Evolutionary conservation across 2,113 vertebrate species (phyloP), one percentile per base, ranked within the genome.

Genomic region (Bufo bufo): DNA sequence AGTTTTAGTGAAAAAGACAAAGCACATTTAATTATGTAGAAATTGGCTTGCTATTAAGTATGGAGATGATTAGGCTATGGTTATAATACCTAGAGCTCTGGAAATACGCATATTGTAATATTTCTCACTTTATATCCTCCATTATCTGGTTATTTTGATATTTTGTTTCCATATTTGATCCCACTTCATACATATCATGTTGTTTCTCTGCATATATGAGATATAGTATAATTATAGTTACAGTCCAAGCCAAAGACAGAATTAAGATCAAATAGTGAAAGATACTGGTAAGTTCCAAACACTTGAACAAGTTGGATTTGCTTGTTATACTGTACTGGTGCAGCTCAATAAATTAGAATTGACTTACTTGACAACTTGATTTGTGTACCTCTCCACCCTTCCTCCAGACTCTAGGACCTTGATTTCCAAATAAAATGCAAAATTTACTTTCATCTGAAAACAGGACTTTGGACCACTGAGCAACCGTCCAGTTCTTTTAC

Each of bases 111-210:
- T 47, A 7, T 50, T 66, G 58, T 78, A 86, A 63, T 20, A 50
- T 61, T 65, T 78, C 59, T 63, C 58, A 78, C 85, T 65, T 63
- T 66, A 78, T 86, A 61, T 77, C 20, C n/a, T 77, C 43, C 43
- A 59, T 50, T 77, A 20, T 56, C 23, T 2, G 19, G 8, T 74
- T 77, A 77, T 47, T 58, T 17, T 77, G 72, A 85, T 47, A 61
- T 49, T 56, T 59, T 58, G 12, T 63, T 85, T 61, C 71, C 43
- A 77, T 12, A 58, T 77, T 52, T 86, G 85, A 78, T 66, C 59
- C 78, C 58, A 78, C 50, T 52, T 61, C 47, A 86, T 61, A 85
- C 7, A 80, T 10, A 50, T 33, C 11, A 78, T 8, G 9, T 52
- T 16, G 14, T 65, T 12, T 65, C 4, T 13, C n/a, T 14, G 58